phyloP scores from a whole-genome alignment of 1,140 invertebrate genomes.

The Neotoxoptera formosana region DNA sequence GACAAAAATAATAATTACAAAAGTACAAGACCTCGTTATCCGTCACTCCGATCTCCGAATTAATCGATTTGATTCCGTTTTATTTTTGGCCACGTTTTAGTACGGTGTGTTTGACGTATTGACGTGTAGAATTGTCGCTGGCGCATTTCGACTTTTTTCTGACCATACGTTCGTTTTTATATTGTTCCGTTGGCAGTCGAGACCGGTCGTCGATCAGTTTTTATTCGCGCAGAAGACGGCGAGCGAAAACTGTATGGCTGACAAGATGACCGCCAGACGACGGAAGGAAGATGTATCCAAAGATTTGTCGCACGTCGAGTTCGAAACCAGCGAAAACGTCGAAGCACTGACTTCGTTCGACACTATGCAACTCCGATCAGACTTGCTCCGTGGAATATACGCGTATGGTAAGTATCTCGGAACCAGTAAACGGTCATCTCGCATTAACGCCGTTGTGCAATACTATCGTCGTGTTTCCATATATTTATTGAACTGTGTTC shows the following conservation, averaged over 20 bases:
- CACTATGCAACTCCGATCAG: slow-evolving; percentile 92
- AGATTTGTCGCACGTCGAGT: slow-evolving; percentile 89
- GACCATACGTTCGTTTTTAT: background rate
- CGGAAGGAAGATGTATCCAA: background rate
- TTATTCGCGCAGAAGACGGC: background rate
- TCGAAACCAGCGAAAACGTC: slow-evolving; percentile 99
- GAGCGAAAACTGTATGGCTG: background rate
- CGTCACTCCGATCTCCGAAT: no score
- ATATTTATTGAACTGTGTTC: background rate
- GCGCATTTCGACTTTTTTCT: background rate
- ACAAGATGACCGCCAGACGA: background rate
- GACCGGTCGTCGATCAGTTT: background rate
- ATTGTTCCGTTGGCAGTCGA: background rate
- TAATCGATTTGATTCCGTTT: no score
- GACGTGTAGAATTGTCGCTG: background rate
- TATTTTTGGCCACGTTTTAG: no score
- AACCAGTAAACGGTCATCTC: background rate
- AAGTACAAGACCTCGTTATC: no score
- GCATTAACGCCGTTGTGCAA: background rate
- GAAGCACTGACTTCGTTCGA: slow-evolving; percentile 98
- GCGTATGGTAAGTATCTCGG: slow-evolving; percentile 82
- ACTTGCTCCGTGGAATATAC: slow-evolving; percentile 95
- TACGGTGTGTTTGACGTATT: no score
- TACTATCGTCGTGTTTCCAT: background rate
- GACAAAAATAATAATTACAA: no score